Evolutionary conservation across 2,797 vertebrate species (phyloP).

Genomic region (Gephyroberyx darwinii): DNA sequence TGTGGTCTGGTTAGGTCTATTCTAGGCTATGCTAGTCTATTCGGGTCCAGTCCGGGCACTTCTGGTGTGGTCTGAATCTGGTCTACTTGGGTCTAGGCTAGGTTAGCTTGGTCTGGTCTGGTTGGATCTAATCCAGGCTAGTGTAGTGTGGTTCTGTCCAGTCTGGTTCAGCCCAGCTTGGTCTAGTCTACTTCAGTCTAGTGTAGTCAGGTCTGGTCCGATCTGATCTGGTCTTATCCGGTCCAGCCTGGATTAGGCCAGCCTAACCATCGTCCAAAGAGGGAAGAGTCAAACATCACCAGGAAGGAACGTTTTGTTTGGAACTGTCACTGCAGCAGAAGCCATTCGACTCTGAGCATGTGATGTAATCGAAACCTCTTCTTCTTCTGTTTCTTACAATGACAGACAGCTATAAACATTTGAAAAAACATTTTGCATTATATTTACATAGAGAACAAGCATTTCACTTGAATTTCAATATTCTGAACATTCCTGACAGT

Average conservation of each 20-base stretch:
- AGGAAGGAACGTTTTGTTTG: slow-evolving; percentile 13
- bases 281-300: slow-evolving; percentile 30
- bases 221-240: slow-evolving; percentile 8
- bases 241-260: slow-evolving; percentile 41
- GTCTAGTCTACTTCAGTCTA: slow-evolving; percentile 37
- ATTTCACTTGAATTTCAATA: slow-evolving; percentile 20
- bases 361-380: slow-evolving; percentile 26
- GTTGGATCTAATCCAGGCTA: slow-evolving; percentile 18
- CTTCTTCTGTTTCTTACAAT: background rate
- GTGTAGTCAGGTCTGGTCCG: slow-evolving; percentile 40
- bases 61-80: slow-evolving; percentile 2
- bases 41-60: slow-evolving; percentile 35
- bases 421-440: slow-evolving; percentile 6
- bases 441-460: background rate
- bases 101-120: slow-evolving; percentile 44
- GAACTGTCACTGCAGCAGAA: slow-evolving; percentile 52
- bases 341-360: slow-evolving; percentile 23
- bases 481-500: slow-evolving; percentile 11
- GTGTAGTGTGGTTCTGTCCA: slow-evolving; percentile 43
- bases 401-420: slow-evolving; percentile 34
- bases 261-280: slow-evolving; percentile 32
- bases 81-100: slow-evolving; percentile 38
- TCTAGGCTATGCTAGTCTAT: slow-evolving; percentile 48
- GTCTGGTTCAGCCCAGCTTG: slow-evolving; percentile 30
- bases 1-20: slow-evolving; percentile 51